Evolutionary conservation across 1,140 invertebrate species (phyloP), one percentile per base, ranked within the genome.

Genomic region (Caenorhabditis brenneri): DNA sequence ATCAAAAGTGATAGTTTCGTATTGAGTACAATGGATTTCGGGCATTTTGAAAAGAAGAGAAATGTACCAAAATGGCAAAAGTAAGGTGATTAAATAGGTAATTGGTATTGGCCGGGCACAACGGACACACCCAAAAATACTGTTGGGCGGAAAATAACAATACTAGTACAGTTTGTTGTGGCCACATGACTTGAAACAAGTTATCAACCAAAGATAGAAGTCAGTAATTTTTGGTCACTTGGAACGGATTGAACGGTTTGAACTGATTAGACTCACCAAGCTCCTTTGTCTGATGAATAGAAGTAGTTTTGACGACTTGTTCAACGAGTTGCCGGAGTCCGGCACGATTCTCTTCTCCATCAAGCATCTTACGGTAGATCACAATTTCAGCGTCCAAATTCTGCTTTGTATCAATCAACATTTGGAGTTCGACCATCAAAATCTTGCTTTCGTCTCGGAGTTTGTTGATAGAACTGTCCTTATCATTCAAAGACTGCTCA

Each of bases 381-480:
- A 90, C 89, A 65, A 90, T 90, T 87, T 90, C 89, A 33, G 89
- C 89, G 78, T 90, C 89, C 2, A 90, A 53, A 12, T 90, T 90
- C 65, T 88, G 88, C 83, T 93, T 93, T 80, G 89, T 91, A 83
- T 92, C 91, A 85, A 92, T 88, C 33, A 93, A 83, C 74, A 88
- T 89, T 83, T 92, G 91, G 29, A 93, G 84, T 69, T 92, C 92
- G 36, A 88, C 85, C 82, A 92, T 89, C 33, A 92, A 88, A 22
- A 86, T 82, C 83, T 92, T 91, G 84, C 91, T 88, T 84, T 92
- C 91, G 9, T 88, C 86, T 9, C 91, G 83, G 5, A 92, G 86
- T 83, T 91, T 89, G 22, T 86, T 84, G 31, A 92, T 91, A 79
- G 92, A 91, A 10, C 84, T 81, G 48, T 91, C 91, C 36, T 88